Conservation (phyloP, 2,113 vertebrate genomes). For the Laticauda laticaudata region DNA sequence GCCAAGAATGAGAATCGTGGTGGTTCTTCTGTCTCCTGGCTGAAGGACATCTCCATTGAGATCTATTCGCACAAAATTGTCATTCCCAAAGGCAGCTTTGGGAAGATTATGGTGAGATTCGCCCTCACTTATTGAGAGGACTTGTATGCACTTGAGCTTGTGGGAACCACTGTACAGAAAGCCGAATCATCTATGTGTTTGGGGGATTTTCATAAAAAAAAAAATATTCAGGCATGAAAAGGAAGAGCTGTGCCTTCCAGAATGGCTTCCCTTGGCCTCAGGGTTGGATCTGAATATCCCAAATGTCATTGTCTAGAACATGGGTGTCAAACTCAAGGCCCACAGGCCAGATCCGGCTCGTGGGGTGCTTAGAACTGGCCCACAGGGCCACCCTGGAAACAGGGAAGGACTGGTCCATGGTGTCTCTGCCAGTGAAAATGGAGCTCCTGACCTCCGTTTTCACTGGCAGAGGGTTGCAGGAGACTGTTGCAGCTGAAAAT, state of each 20-base stretch:
- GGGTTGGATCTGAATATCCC: background rate
- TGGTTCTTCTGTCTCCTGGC: slow-evolving; percentile 88
- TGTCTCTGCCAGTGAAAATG: too few species aligned
- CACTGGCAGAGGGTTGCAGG: too few species aligned
- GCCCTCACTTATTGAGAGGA: background rate
- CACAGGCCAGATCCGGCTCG: too few species aligned
- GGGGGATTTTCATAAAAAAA: background rate
- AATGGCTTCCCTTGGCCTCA: background rate
- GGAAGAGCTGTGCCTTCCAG: background rate
- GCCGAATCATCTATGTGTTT: background rate
- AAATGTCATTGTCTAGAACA: background rate
- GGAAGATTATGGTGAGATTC: slow-evolving; percentile 85
- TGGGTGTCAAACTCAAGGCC: too few species aligned
- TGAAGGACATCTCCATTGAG: slow-evolving; percentile 90
- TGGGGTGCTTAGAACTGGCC: too few species aligned
- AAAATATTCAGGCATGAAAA: background rate
- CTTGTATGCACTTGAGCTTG: too few species aligned
- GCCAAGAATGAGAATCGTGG: slow-evolving; percentile 96
- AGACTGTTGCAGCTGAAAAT: too few species aligned
- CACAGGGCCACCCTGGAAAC: too few species aligned
- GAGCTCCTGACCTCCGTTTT: too few species aligned
- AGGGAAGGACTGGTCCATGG: too few species aligned
- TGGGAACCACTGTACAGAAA: background rate
- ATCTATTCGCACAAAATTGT: slow-evolving; percentile 90
- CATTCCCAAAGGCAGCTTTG: slow-evolving; percentile 85